A percentile compares a stretch with the other conserved stretches of the same genome.
Conservation (phyloP, 2,113 vertebrate species). For the Chlorodrepanis virens region DNA sequence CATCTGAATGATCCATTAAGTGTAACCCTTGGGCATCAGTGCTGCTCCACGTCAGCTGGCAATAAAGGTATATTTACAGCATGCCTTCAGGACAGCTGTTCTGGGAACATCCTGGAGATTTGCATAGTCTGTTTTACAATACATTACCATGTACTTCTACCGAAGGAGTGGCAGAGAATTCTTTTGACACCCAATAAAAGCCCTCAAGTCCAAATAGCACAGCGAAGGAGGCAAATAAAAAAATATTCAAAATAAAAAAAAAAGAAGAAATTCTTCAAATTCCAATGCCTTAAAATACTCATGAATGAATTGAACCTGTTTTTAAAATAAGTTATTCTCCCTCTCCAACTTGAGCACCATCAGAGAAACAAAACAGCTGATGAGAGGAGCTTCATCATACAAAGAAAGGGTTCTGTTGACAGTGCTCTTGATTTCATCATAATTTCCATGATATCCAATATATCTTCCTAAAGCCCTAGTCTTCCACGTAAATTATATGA, state of each 20-base stretch:
- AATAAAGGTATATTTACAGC: slow-evolving; percentile 42
- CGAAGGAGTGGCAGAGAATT: neutral
- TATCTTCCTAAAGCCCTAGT: neutral
- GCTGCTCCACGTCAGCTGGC: slow-evolving; percentile 17
- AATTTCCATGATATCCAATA: neutral
- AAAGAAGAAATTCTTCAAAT: neutral
- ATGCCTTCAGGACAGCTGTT: slow-evolving; percentile 39
- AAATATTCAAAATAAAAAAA: neutral
- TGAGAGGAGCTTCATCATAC: neutral
- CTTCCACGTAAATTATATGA: neutral
- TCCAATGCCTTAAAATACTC: neutral
- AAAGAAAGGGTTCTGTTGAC: neutral
- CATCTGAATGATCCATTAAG: slow-evolving; percentile 25
- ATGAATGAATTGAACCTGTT: neutral
- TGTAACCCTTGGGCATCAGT: slow-evolving; percentile 24
- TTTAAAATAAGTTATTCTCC: neutral
- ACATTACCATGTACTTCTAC: neutral
- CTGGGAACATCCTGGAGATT: slow-evolving; percentile 31
- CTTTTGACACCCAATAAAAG: neutral
- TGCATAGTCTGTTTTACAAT: slow-evolving; percentile 32
- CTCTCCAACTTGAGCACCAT: neutral
- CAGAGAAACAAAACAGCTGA: neutral
- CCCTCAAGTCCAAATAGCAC: neutral
- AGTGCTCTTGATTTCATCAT: neutral
- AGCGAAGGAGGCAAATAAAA: neutral